These are phyloP conservation scores for Napeogenes inachia DNA, from an alignment of 2,888 invertebrate species.

Conservation along the genomic window DNA sequence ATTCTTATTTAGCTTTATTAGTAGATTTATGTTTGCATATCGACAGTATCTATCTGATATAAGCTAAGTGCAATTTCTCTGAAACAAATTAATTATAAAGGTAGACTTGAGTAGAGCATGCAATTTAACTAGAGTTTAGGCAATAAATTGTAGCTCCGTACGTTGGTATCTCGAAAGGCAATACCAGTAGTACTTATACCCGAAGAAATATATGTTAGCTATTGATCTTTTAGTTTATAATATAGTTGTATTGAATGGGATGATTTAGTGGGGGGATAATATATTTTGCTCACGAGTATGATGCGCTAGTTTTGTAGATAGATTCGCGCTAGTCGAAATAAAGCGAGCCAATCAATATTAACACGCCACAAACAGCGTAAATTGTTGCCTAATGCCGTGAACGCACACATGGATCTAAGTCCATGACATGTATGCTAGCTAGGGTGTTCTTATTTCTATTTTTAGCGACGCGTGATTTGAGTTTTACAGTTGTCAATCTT, in stretches of 20 bases:
- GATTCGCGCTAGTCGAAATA: slow-evolving; percentile 74
- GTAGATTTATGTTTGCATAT: slow-evolving; percentile 10
- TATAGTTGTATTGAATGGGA: neutral
- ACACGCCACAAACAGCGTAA: slow-evolving; percentile 78
- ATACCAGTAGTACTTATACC: slow-evolving; percentile 12
- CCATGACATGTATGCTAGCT: slow-evolving; percentile 51
- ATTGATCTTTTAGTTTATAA: slow-evolving; percentile 1
- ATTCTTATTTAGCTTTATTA: too few species aligned
- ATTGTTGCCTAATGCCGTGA: slow-evolving; percentile 76
- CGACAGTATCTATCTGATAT: slow-evolving; percentile 23
- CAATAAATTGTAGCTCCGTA: slow-evolving; percentile 29
- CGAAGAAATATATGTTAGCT: slow-evolving; percentile 4
- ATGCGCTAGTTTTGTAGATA: slow-evolving; percentile 62
- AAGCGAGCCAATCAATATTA: slow-evolving; percentile 78
- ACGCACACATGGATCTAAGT: slow-evolving; percentile 56
- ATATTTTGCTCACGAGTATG: slow-evolving; percentile 29
- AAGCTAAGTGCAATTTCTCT: slow-evolving; percentile 23
- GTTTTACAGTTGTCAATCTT: too few species aligned
- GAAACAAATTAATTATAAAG: slow-evolving; percentile 28
- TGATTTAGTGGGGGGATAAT: neutral
- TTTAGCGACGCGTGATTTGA: neutral
- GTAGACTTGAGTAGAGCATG: slow-evolving; percentile 28
- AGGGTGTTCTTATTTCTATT: slow-evolving; percentile 47
- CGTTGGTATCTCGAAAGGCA: slow-evolving; percentile 25
- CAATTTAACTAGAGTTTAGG: slow-evolving; percentile 30